phyloP scores from a whole-genome alignment of 37 sponge, comb jelly and placozoan species.

The Spongia lamella region DNA sequence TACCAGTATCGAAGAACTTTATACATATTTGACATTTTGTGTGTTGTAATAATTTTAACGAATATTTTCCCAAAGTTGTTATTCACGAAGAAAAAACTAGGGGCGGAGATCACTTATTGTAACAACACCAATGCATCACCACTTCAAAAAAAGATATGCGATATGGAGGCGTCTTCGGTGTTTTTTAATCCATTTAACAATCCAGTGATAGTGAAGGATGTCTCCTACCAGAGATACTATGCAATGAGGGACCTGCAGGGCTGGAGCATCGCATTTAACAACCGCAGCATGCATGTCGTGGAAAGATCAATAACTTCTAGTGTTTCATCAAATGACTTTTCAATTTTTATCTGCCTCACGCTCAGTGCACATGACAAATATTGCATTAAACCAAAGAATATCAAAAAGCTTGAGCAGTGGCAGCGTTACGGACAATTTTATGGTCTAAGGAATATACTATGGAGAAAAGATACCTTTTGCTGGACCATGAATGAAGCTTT shows the following conservation, averaged over 20 bases:
- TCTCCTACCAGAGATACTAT: slow-evolving; percentile 67
- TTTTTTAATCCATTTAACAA: slow-evolving; percentile 43
- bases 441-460: slow-evolving; percentile 64
- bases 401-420: slow-evolving; percentile 30
- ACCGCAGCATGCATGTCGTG: slow-evolving; percentile 59
- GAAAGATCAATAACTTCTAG: slow-evolving; percentile 37
- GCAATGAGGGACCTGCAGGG: slow-evolving; percentile 85
- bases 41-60: no score
- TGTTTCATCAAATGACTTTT: slow-evolving; percentile 31
- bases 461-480: slow-evolving; percentile 87
- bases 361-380: slow-evolving; percentile 64
- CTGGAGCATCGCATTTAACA: slow-evolving; percentile 65
- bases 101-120: no score
- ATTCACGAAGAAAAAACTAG: no score
- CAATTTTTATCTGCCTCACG: slow-evolving; percentile 77
- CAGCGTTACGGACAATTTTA: slow-evolving; percentile 80
- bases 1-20: no score
- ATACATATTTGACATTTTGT: no score
- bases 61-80: no score
- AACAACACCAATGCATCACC: not conserved
- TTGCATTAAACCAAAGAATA: slow-evolving; percentile 49
- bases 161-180: slow-evolving; percentile 22
- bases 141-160: slow-evolving; percentile 9
- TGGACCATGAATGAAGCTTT: slow-evolving; percentile 67
- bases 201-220: slow-evolving; percentile 74